A percentile compares a stretch with the other conserved stretches of the same genome.
Evolutionary conservation across 2,888 invertebrate species (phyloP).

Genomic region (Polydrusus pterygomalis): DNA sequence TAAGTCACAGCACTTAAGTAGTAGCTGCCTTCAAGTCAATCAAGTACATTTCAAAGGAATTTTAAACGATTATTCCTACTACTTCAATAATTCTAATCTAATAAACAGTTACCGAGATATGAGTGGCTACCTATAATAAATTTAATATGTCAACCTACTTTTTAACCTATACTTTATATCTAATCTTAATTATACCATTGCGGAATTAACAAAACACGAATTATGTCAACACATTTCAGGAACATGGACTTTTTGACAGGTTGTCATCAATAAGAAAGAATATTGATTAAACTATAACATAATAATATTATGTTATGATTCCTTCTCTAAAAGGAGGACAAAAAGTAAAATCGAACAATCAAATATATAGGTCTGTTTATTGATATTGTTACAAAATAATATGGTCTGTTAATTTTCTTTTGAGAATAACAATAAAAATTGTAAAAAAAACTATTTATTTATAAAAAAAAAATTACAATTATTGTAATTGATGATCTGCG

Average conservation of each 20-base stretch:
- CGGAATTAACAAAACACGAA: conserved; percentile 30
- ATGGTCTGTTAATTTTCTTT: no score
- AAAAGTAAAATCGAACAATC: no score
- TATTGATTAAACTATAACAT: conserved; percentile 21
- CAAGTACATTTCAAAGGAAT: conserved; percentile 18
- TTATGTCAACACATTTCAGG: conserved; percentile 30
- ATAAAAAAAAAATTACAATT: no score
- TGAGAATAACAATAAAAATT: no score
- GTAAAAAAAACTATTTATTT: no score
- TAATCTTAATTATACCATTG: conserved; percentile 28
- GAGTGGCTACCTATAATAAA: conserved; percentile 22
- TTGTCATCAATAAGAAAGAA: conserved; percentile 20
- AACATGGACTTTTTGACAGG: conserved; percentile 18
- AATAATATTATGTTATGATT: no score
- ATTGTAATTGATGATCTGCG: no score
- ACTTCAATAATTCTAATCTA: conserved; percentile 18
- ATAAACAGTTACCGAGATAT: conserved; percentile 27
- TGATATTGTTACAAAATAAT: no score
- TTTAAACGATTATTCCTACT: conserved; percentile 26
- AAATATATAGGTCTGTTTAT: no score
- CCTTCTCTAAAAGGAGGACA: no score
- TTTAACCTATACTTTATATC: conserved; percentile 31
- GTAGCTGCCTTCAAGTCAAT: not conserved
- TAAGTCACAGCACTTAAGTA: conserved; percentile 6
- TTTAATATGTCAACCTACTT: conserved; percentile 28